Base-by-base conservation (phyloP, 2,113 vertebrate genomes). In the Pogonocichla stellata region DNA sequence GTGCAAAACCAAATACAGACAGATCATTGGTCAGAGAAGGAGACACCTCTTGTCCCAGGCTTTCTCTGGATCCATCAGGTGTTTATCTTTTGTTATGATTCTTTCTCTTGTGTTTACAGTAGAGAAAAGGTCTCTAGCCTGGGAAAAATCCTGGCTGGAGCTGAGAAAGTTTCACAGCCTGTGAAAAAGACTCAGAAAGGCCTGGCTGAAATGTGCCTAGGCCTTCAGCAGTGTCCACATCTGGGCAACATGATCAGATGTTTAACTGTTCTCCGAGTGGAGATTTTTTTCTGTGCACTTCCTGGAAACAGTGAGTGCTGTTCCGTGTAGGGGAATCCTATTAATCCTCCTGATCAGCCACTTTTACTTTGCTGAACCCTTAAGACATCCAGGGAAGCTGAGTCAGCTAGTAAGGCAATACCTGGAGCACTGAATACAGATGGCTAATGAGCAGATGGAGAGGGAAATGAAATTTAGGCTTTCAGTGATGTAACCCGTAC, bases 221-320 rank as follows among this genome's bases (percentile, higher is more conserved):
- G 38, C 38, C 38, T 38, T 38, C 38, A 38, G 38, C 38, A 38
- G 38, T 38, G 38, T 38, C 38, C 38, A 38, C 38, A 38, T 10
- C 38, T 38, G 38, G 10, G 13, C 24, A 67, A 12, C 0, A 0
- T 71, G 22, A 66, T 74, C 3, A 0, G n/a, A 3, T 19, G 10
- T 84, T 84, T 71, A 70, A n/a, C 15, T 70, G 43, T 71, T 91
- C 29, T 89, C 51, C 28, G 1, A 12, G 26, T 64, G 28, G 40
- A 56, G 9, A 26, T 47, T 64, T 50, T 70, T 57, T 78, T 29
- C 50, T 81, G 3, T n/a, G 15, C 12, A 4, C 14, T 42, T 89
- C 19, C 56, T 91, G 73, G 43, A 87, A 82, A n/a, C 40, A 61
- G 12, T 47, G 51, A 74, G 7, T 73, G 38, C 40, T 40, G 18